Evolutionary conservation across 2,113 vertebrate species (phyloP).

Genomic region (Protobothrops mucrosquamatus): DNA sequence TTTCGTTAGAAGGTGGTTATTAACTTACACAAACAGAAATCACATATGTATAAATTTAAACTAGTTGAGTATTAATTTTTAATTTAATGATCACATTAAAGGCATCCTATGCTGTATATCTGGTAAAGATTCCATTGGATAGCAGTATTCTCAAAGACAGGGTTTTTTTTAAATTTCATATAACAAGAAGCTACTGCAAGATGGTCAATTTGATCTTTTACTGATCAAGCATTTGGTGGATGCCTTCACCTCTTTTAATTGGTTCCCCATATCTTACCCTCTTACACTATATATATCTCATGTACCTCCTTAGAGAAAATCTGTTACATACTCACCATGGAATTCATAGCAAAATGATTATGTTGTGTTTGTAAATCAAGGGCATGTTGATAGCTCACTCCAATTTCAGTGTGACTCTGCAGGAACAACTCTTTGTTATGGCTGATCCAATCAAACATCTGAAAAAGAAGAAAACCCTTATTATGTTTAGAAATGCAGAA

Average conservation of each 20-base stretch:
- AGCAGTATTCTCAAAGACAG: background rate
- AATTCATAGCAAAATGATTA: constrained; percentile 99
- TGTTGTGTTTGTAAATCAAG: constrained; percentile 97
- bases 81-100: constrained; percentile 17
- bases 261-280: background rate
- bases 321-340: constrained; percentile 81
- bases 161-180: background rate
- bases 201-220: background rate
- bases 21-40: constrained; percentile 16
- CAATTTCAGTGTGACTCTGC: constrained; percentile 96
- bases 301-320: fast-evolving
- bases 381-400: constrained; percentile 92
- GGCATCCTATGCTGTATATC: constrained; percentile 11
- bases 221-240: background rate
- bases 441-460: constrained; percentile 99
- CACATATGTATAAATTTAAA: background rate
- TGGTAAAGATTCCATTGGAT: background rate
- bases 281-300: background rate
- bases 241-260: background rate
- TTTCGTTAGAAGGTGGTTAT: constrained; percentile 12
- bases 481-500: constrained; percentile 24
- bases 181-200: background rate
- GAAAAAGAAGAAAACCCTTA: background rate
- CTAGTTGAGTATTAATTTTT: constrained; percentile 24
- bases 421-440: constrained; percentile 98